phyloP scores from a whole-genome alignment of 1,140 invertebrate species.

The Zaprionus ornatus region DNA sequence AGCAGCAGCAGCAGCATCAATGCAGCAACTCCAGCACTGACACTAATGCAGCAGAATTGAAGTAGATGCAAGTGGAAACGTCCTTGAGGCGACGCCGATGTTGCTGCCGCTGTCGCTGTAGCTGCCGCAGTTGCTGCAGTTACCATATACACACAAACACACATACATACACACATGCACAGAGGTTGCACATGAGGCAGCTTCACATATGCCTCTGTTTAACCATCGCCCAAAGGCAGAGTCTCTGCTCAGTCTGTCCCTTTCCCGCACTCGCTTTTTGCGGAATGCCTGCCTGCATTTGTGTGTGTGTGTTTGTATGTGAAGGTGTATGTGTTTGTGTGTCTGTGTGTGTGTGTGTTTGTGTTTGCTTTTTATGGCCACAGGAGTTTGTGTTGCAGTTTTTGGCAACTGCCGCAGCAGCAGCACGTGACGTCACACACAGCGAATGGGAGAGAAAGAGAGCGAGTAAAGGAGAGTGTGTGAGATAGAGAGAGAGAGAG shows the following conservation, averaged over 20 bases:
- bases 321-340: slow-evolving; percentile 8
- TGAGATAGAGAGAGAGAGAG: neutral
- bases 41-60: slow-evolving; percentile 78
- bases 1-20: slow-evolving; percentile 12
- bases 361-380: slow-evolving; percentile 60
- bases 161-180: neutral
- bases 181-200: slow-evolving; percentile 1
- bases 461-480: neutral
- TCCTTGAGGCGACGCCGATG: slow-evolving; percentile 64
- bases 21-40: slow-evolving; percentile 57
- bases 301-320: slow-evolving; percentile 7
- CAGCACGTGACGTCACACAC: slow-evolving; percentile 53
- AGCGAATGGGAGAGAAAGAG: slow-evolving; percentile 14
- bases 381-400: slow-evolving; percentile 64
- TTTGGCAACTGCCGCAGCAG: slow-evolving; percentile 55
- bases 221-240: slow-evolving; percentile 57
- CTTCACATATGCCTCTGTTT: slow-evolving; percentile 52
- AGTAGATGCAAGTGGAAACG: slow-evolving; percentile 76
- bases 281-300: neutral
- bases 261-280: neutral
- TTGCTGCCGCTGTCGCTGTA: slow-evolving; percentile 28
- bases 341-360: slow-evolving; percentile 27
- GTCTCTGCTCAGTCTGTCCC: slow-evolving; percentile 36
- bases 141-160: slow-evolving; percentile 12
- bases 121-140: slow-evolving; percentile 31